These are phyloP conservation scores for Stegastes partitus DNA, from an alignment of 2,113 vertebrate genomes.

Conservation along the genomic window DNA sequence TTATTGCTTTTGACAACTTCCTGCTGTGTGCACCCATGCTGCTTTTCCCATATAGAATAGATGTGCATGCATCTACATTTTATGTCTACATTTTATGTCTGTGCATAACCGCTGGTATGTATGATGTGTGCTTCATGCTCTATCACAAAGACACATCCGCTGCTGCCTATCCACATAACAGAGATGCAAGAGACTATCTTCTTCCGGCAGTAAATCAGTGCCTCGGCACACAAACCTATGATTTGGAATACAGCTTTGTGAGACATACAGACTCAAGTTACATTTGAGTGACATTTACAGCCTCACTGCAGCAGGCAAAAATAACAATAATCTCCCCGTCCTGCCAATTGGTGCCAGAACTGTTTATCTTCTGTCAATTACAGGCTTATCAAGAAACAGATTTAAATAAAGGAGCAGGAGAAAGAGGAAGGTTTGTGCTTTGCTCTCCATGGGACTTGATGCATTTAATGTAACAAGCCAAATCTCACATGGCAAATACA, in stretches of 20 bases:
- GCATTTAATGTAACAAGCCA: conserved; percentile 1
- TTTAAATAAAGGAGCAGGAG: neutral
- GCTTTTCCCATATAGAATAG: neutral
- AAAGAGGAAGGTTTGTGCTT: neutral
- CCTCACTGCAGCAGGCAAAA: conserved; percentile 28
- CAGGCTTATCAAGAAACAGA: conserved; percentile 27
- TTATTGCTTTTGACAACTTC: conserved; percentile 38
- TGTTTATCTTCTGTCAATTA: conserved; percentile 39
- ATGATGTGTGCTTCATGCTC: conserved; percentile 43
- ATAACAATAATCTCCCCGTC: conserved; percentile 42
- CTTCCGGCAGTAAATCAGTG: conserved; percentile 50
- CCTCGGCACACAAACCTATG: conserved; percentile 30
- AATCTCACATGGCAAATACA: conserved; percentile 44
- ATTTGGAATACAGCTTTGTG: conserved; percentile 50
- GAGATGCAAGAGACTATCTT: conserved; percentile 15
- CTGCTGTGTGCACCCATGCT: conserved; percentile 36
- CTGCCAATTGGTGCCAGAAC: conserved; percentile 34
- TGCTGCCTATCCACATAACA: conserved; percentile 38
- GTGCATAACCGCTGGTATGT: conserved; percentile 24
- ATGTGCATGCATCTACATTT: conserved; percentile 13
- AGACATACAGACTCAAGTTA: conserved; percentile 14
- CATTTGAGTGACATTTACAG: conserved; percentile 33
- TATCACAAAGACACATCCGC: conserved; percentile 34
- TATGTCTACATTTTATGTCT: conserved; percentile 25
- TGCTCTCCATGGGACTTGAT: neutral